A percentile compares a stretch with the other conserved stretches of the same genome.
Evolutionary conservation across 2,888 invertebrate species (phyloP).

Genomic region (Lottia scabra): DNA sequence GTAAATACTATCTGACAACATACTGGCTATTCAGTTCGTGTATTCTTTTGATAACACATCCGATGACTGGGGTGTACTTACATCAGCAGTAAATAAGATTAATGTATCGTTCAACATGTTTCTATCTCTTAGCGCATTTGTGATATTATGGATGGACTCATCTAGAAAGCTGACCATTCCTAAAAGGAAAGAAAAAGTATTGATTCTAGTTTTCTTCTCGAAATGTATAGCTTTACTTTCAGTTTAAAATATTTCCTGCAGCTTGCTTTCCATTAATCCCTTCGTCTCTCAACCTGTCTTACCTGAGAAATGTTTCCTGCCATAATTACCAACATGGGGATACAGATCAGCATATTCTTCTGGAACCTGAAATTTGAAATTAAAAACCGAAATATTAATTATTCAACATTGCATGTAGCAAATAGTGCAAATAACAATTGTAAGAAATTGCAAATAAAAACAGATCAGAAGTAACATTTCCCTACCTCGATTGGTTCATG

Average conservation of each 20-base stretch:
- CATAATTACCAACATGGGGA: constrained; percentile 32
- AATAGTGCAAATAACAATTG: no score
- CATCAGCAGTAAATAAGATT: background rate
- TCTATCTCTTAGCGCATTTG: background rate
- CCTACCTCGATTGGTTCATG: constrained; percentile 9
- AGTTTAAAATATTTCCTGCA: no score
- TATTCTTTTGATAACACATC: no score
- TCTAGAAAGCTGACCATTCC: background rate
- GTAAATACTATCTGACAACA: no score
- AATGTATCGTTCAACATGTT: background rate
- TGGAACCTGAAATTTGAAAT: constrained; percentile 33
- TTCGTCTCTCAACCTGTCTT: no score
- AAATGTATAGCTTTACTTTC: no score
- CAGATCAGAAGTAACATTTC: no score
- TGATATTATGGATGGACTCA: background rate
- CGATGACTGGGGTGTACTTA: background rate
- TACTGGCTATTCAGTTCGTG: no score
- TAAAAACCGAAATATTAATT: no score
- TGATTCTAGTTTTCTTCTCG: no score
- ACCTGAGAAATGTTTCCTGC: constrained; percentile 39
- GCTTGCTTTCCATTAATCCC: no score
- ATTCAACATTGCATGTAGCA: background rate
- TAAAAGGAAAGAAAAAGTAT: background rate
- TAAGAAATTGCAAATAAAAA: no score
- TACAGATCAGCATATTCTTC: constrained; percentile 40